Conservation (phyloP, 2,113 vertebrate genomes). For the Apistogramma diplotaenia region DNA sequence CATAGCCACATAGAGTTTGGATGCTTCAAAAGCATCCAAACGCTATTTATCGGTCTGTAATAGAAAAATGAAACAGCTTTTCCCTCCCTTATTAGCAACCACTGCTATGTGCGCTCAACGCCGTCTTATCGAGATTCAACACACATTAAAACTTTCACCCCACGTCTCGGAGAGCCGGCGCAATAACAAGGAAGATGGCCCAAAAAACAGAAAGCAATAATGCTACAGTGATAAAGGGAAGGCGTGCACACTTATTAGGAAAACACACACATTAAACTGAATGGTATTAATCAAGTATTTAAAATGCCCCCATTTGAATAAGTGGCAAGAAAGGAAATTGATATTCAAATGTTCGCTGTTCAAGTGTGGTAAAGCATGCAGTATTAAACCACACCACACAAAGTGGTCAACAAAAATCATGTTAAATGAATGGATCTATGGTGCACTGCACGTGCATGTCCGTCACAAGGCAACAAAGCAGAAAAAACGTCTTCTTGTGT, state of each 20-base stretch:
- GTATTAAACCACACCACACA: conserved; percentile 1
- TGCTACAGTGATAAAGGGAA: neutral
- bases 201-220: conserved; percentile 1
- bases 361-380: neutral
- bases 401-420: neutral
- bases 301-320: conserved; percentile 10
- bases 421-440: neutral
- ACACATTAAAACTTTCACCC: conserved; percentile 21
- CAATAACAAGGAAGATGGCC: neutral
- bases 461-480: neutral
- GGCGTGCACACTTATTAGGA: neutral
- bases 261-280: neutral
- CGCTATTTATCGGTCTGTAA: conserved; percentile 35
- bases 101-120: neutral
- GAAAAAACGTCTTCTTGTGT: neutral
- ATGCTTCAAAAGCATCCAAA: conserved; percentile 23
- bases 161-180: conserved; percentile 7
- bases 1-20: neutral
- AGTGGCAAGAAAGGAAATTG: neutral
- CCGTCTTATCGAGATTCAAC: conserved; percentile 42
- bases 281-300: conserved; percentile 21
- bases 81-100: neutral
- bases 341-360: neutral
- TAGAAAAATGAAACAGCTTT: conserved; percentile 44
- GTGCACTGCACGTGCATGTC: neutral